Conservation (phyloP, 1,140 invertebrate genomes). For the Drosophila grimshawi region DNA sequence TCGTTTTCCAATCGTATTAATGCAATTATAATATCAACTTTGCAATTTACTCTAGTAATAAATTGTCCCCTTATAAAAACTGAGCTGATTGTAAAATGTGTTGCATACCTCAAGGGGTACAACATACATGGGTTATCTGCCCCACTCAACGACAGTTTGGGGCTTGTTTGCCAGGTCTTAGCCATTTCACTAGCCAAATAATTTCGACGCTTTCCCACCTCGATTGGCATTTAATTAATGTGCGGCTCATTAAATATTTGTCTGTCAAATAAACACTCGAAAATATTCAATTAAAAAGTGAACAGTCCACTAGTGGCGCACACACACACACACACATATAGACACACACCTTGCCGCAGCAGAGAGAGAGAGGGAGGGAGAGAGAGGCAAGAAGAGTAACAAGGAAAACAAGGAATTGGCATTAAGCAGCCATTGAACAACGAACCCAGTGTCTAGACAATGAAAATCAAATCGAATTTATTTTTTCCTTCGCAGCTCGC, state of each 20-base stretch:
- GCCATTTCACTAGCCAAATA: not conserved
- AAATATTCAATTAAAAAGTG: conserved; percentile 82
- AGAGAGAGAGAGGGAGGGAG: conserved; percentile 12
- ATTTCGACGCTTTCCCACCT: not conserved
- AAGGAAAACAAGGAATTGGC: conserved; percentile 72
- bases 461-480: conserved; percentile 82
- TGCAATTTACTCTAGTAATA: not conserved
- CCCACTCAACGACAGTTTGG: not conserved
- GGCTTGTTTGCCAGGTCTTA: not conserved
- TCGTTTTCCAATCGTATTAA: too few relatives aligned
- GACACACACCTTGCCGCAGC: conserved; percentile 60
- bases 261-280: conserved; percentile 75
- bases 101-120: conserved; percentile 10
- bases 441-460: conserved; percentile 78
- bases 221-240: conserved; percentile 58
- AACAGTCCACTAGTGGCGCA: conserved; percentile 32
- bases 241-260: conserved; percentile 76
- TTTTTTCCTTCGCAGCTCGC: conserved; percentile 51
- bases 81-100: not conserved
- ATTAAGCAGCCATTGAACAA: conserved; percentile 63
- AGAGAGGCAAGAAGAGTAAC: conserved; percentile 23
- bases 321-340: conserved; percentile 14
- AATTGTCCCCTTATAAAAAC: not conserved
- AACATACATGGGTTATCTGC: not conserved
- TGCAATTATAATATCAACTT: too few relatives aligned